Base-by-base conservation (phyloP, 2,113 vertebrate genomes). In the Hucho hucho region DNA sequence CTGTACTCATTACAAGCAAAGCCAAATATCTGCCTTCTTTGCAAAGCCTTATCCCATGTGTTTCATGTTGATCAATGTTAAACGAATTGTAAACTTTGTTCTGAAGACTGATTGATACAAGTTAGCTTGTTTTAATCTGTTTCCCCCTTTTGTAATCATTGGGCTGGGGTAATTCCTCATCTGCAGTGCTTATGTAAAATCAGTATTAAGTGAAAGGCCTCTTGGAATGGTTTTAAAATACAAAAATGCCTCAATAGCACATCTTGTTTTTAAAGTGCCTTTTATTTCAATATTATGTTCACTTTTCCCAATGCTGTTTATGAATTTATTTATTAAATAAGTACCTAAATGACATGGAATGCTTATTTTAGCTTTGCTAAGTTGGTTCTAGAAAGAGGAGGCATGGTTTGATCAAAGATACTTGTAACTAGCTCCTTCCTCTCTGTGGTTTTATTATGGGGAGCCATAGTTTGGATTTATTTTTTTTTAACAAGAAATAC, bases 261-360 rank as follows among this genome's bases (percentile, higher is more conserved):
- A 18, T 53, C 49, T 53, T 53, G 49, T 96, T 96, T 91, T 93
- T 92, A 93, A 97, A 96, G 94, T 96, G 95, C 95, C 95, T 97
- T 96, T 96, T 95, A 93, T 96, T 97, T 96, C 93, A 94, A 89
- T 91, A 43, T 11, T 43, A 89, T 92, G 86, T 94, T 95, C 91
- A 94, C 94, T 93, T 94, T 77, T 96, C 94, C 93, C 92, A 88
- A 67, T 94, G 89, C 93, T 95, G 83, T 89, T 91, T 94, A 69
- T 82, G 87, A 93, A 93, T 92, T 94, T 98, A 98, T 99, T 98
- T 99, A 98, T 98, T 99, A 97, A 91, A 96, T 88, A 92, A 91
- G 22, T 47, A 22, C 28, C 9, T 43, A 43, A 43, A 43, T 43
- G 9, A 43, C 9, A 43, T 43, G 37, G 7, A 43, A 43, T 43